phyloP scores from a whole-genome alignment of 1,140 invertebrate genomes.

The Aphelenchoides fujianensis region DNA sequence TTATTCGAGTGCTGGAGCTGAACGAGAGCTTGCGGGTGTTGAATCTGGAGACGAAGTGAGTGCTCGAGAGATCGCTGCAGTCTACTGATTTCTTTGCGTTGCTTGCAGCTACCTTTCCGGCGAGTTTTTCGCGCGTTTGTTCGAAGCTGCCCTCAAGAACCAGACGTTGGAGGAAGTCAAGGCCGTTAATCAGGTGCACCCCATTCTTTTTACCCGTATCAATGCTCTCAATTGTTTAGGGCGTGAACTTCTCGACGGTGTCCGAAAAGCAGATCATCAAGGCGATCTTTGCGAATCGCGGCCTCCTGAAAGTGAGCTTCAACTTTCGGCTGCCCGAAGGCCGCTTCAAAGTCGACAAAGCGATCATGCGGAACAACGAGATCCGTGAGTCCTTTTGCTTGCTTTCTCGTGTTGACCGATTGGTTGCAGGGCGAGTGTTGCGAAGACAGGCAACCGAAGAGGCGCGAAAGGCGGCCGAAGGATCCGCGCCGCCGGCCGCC shows the following conservation, averaged over 20 bases:
- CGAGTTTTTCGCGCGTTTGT: conserved; percentile 57
- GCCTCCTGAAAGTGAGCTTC: conserved; percentile 58
- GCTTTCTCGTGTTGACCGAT: not conserved
- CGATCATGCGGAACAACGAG: conserved; percentile 60
- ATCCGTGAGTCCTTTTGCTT: conserved; percentile 50
- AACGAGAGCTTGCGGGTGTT: conserved; percentile 65
- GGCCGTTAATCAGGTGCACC: conserved; percentile 61
- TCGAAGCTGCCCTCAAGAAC: conserved; percentile 56
- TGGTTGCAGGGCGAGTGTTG: conserved; percentile 41
- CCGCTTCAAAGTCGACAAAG: conserved; percentile 58
- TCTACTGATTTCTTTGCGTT: too few species aligned
- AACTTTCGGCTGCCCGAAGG: conserved; percentile 60
- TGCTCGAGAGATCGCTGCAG: too few species aligned
- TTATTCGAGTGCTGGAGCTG: conserved; percentile 63
- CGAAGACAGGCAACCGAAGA: conserved; percentile 48
- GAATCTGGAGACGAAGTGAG: conserved; percentile 67
- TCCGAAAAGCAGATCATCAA: conserved; percentile 60
- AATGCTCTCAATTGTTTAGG: conserved; percentile 35
- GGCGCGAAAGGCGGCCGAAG: not conserved
- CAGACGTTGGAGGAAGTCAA: conserved; percentile 59
- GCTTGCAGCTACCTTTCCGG: conserved; percentile 44
- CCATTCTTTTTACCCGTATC: conserved; percentile 3
- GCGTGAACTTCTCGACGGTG: conserved; percentile 57
- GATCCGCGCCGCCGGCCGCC: not conserved
- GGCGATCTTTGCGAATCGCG: conserved; percentile 52